A percentile compares a stretch with the other conserved stretches of the same genome.
phyloP scores from a whole-genome alignment of 2,888 invertebrate genomes.

The Tolmerus cingulatus region DNA sequence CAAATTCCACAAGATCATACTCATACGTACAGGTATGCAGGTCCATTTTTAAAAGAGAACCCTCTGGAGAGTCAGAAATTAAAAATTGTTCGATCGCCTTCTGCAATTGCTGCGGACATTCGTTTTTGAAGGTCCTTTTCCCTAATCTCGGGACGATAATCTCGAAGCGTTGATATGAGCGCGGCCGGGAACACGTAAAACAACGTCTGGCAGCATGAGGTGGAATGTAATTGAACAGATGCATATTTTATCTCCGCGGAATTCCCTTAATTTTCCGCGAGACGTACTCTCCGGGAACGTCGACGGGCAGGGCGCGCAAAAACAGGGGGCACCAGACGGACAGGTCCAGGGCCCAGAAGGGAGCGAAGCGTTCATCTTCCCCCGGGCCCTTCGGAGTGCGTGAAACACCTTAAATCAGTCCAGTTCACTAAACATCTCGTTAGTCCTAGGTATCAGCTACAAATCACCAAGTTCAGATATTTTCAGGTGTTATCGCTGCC shows the following conservation, averaged over 20 bases:
- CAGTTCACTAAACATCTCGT: conserved; percentile 39
- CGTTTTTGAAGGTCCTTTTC: background rate
- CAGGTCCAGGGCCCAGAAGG: background rate
- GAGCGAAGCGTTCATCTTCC: background rate
- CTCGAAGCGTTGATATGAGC: background rate
- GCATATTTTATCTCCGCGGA: conserved; percentile 3
- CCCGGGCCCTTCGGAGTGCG: background rate
- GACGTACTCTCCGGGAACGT: background rate
- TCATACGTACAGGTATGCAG: too few relatives aligned
- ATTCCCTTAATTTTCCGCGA: background rate
- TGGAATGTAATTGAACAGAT: background rate
- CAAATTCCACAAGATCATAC: too few relatives aligned
- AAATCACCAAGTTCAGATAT: conserved; percentile 40
- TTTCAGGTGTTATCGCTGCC: conserved; percentile 23
- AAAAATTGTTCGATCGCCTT: background rate
- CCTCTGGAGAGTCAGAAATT: background rate
- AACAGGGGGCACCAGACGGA: background rate
- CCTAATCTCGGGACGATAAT: background rate
- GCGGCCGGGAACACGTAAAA: background rate
- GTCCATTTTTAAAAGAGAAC: too few relatives aligned
- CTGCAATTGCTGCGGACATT: background rate
- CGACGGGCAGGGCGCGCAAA: background rate
- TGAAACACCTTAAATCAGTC: conserved; percentile 40
- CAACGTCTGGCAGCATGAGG: background rate
- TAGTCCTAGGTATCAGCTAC: conserved; percentile 40